Base-by-base conservation (phyloP, 2,888 invertebrate genomes). In the Corbicula japonica region DNA sequence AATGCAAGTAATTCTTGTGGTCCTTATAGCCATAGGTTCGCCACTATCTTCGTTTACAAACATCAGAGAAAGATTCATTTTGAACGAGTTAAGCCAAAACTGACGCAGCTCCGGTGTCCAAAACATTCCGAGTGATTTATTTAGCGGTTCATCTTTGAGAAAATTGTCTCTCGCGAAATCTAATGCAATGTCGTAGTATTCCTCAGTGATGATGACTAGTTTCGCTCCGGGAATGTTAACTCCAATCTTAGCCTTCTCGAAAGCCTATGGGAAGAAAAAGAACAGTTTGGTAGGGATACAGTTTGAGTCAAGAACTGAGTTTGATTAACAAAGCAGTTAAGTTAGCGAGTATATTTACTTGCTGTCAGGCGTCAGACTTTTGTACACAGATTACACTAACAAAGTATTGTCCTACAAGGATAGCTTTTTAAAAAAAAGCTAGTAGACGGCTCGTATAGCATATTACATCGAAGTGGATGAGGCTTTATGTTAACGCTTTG, bases 11-110 rank as follows among this genome's bases (percentile, higher is more conserved):
- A 70, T 63, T 10, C 48, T 44, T n/a, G 54, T 58, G 6, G 56
- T 28, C 35, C 65, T 41, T 30, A 76, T 34, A 8, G 44, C 76
- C 41, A 76, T 63, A 26, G 63, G 44, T 12, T 76, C 70, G n/a
- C 70, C 70, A 18, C 23, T 63, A 48, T 46, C 48, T 65, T 76
- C 70, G 38, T 69, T 41, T 8, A 76, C n/a, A 30, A 65, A 32
- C 65, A 70, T 60, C 10, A 76, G 23, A 0, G 76, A 76, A n/a
- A 70, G 23, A 21, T 76, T 32, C 15, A 26, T 32, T 26, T 41
- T 52, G 6, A 76, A 65, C 21, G 21, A 32, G 34, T 54, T 38
- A 12, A 54, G 50, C 76, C 76, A 76, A 18, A 76, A 26, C 1
- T 44, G 41, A 0, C 8, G 6, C 1, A 52, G 38, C 6, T 76